Conservation (phyloP, 2,113 vertebrate genomes). For the Rhinoderma darwinii region DNA sequence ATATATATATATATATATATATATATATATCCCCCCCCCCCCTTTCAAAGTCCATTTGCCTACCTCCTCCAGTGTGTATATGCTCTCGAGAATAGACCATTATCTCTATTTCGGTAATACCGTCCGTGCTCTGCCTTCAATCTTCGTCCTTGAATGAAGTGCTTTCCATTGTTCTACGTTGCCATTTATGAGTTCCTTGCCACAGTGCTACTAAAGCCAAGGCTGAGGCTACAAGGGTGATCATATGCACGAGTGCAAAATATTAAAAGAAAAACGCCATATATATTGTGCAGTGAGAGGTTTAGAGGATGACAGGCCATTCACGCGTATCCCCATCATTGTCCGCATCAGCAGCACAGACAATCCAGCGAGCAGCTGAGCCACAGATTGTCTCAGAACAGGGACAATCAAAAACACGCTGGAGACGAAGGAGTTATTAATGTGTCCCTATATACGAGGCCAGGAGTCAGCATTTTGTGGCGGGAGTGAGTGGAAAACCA, state of each 20-base stretch:
- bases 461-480: neutral
- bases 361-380: constrained; percentile 36
- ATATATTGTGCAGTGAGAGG: neutral
- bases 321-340: constrained; percentile 21
- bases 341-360: constrained; percentile 38
- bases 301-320: neutral
- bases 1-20: neutral
- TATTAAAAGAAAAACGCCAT: neutral
- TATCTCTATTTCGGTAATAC: neutral
- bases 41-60: neutral
- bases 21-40: neutral
- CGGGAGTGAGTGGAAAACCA: neutral
- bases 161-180: neutral
- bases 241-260: neutral
- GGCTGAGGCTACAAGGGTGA: neutral
- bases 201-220: neutral
- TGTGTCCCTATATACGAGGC: neutral
- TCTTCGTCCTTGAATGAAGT: neutral
- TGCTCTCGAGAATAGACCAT: neutral
- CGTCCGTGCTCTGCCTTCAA: neutral
- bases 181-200: neutral
- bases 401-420: neutral
- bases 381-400: neutral
- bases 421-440: neutral
- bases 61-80: constrained; percentile 19